Conservation (phyloP, 1,140 invertebrate species). For the Samia ricini region DNA sequence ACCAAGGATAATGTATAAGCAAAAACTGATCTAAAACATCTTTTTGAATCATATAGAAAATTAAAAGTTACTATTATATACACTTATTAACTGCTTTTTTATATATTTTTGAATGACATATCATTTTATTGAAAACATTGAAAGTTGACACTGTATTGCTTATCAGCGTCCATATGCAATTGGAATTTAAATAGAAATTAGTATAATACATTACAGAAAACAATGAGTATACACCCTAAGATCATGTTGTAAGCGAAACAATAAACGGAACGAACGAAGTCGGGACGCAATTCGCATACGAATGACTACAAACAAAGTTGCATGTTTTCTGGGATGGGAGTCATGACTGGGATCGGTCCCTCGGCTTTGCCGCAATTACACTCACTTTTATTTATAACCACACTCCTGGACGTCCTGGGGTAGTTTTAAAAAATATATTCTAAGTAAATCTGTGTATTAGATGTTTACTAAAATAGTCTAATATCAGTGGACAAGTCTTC, state of each 20-base stretch:
- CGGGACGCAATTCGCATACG: conserved; percentile 1
- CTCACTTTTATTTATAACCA: conserved; percentile 7
- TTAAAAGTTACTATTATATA: too few relatives aligned
- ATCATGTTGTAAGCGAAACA: conserved; percentile 4
- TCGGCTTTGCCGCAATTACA: neutral
- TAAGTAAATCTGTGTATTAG: neutral
- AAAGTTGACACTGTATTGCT: too few relatives aligned
- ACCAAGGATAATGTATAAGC: too few relatives aligned
- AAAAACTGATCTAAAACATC: too few relatives aligned
- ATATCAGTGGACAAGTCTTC: too few relatives aligned
- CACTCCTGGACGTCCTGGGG: neutral
- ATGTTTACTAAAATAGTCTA: too few relatives aligned
- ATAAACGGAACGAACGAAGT: conserved; percentile 6
- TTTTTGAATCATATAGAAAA: too few relatives aligned
- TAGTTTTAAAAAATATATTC: neutral
- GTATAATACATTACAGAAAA: neutral
- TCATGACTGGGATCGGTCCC: conserved; percentile 6
- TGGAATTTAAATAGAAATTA: too few relatives aligned
- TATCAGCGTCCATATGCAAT: too few relatives aligned
- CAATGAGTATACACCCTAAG: neutral
- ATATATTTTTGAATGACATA: too few relatives aligned
- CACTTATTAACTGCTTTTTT: too few relatives aligned
- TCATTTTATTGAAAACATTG: too few relatives aligned
- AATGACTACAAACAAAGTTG: conserved; percentile 10
- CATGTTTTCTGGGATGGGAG: conserved; percentile 4